A percentile compares a stretch with the other conserved stretches of the same genome.
phyloP scores from a whole-genome alignment of 2,888 invertebrate genomes.

The Leucophenga maculata region DNA sequence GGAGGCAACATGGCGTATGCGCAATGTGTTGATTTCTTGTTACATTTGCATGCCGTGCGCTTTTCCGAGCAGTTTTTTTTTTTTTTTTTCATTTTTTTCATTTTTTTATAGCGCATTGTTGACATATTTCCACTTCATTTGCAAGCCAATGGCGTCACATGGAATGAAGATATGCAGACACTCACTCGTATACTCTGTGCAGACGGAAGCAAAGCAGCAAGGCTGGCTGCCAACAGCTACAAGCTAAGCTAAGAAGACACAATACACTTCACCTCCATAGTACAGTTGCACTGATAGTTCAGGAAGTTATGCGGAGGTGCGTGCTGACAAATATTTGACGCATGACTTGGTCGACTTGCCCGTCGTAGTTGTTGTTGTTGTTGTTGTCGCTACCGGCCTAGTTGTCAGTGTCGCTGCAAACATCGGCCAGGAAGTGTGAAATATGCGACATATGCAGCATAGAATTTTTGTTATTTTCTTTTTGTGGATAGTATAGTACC shows the following conservation, averaged over 20 bases:
- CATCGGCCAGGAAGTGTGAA: conserved; percentile 16
- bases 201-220: not conserved
- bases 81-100: conserved; percentile 32
- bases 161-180: conserved; percentile 48
- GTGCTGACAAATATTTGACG: conserved; percentile 52
- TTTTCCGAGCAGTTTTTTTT: not conserved
- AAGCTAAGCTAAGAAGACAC: not conserved
- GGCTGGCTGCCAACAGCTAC: conserved; percentile 4
- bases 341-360: conserved; percentile 34
- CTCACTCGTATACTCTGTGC: not conserved
- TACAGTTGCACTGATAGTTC: not conserved
- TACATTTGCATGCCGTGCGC: not conserved
- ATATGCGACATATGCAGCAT: conserved; percentile 14
- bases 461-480: no score
- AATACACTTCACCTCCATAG: not conserved
- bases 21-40: conserved; percentile 14
- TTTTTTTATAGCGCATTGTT: conserved; percentile 40
- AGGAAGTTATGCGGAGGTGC: not conserved
- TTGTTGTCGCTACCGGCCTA: not conserved
- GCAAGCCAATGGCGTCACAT: conserved; percentile 44
- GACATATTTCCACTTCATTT: conserved; percentile 66
- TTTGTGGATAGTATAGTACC: not conserved
- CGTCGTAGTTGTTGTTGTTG: conserved; percentile 4
- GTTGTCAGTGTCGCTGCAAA: not conserved
- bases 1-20: conserved; percentile 51